phyloP scores from a whole-genome alignment of 2,888 invertebrate genomes.

The Anticlea derivata region DNA sequence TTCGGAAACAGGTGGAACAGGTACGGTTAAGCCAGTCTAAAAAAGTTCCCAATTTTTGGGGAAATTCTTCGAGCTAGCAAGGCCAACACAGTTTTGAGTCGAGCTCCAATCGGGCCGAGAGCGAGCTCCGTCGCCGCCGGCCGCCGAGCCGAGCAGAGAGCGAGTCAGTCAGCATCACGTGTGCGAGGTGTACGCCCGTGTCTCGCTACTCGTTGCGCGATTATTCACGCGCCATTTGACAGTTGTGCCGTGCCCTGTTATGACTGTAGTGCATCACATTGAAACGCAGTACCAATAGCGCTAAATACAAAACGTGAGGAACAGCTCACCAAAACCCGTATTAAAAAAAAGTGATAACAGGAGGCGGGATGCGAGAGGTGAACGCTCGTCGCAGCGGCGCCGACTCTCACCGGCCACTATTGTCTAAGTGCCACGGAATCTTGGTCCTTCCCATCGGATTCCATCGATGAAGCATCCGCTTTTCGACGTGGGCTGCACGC shows the following conservation, averaged over 20 bases:
- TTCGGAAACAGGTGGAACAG: neutral
- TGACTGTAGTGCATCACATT: slow-evolving; percentile 68
- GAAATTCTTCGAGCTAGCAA: slow-evolving; percentile 59
- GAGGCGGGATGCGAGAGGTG: slow-evolving; percentile 77
- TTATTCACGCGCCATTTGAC: slow-evolving; percentile 78
- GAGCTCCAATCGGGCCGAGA: slow-evolving; percentile 52
- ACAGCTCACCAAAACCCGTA: slow-evolving; percentile 44
- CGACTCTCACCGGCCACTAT: slow-evolving; percentile 81
- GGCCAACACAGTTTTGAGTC: slow-evolving; percentile 51
- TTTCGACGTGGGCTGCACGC: slow-evolving; percentile 69
- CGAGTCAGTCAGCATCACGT: slow-evolving; percentile 81
- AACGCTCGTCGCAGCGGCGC: slow-evolving; percentile 81
- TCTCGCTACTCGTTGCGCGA: slow-evolving; percentile 46
- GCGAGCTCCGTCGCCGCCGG: too few relatives aligned
- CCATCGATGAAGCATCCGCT: slow-evolving; percentile 75
- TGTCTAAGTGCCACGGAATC: slow-evolving; percentile 82
- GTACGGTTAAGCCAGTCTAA: slow-evolving; percentile 18
- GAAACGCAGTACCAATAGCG: slow-evolving; percentile 66
- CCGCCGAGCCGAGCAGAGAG: slow-evolving; percentile 46
- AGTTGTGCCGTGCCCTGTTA: slow-evolving; percentile 72
- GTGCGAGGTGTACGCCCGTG: slow-evolving; percentile 65
- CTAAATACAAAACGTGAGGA: slow-evolving; percentile 56
- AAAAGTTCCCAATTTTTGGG: slow-evolving; percentile 49
- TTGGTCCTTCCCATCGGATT: slow-evolving; percentile 81
- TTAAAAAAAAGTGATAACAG: slow-evolving; percentile 55